phyloP scores from a whole-genome alignment of 53 echinoderm and acorn worm genomes.

The Zoroaster sp. region DNA sequence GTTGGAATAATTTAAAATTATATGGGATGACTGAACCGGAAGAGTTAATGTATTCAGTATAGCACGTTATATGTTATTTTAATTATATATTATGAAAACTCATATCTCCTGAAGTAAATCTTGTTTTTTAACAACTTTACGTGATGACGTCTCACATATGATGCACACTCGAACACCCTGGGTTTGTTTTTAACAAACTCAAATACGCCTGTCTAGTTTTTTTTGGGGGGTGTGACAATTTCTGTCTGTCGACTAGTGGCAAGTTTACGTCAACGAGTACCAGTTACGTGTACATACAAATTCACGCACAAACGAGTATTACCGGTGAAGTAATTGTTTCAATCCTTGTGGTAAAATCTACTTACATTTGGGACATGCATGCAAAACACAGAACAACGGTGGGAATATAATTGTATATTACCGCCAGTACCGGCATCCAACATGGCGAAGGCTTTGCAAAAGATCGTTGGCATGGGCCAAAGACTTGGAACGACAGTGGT shows the following conservation, averaged over 20 bases:
- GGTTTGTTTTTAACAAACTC: no score
- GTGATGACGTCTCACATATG: no score
- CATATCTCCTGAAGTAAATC: no score
- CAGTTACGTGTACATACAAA: not conserved
- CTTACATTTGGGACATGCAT: not conserved
- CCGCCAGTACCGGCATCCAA: conserved; percentile 39
- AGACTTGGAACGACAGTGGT: conserved; percentile 79
- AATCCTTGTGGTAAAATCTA: not conserved
- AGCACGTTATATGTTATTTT: no score
- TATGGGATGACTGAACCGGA: no score
- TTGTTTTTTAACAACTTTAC: no score
- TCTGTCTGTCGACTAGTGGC: not conserved
- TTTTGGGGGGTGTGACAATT: no score
- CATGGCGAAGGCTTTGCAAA: conserved; percentile 90
- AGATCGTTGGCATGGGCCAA: conserved; percentile 85
- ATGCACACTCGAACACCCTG: no score
- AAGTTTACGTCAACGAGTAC: not conserved
- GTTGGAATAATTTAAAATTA: no score
- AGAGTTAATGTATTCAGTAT: no score
- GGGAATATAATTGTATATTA: not conserved
- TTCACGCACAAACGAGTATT: not conserved
- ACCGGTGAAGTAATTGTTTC: not conserved
- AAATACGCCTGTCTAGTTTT: no score
- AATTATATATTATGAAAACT: no score
- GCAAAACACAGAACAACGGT: not conserved